phyloP scores from a whole-genome alignment of 2,888 invertebrate species.

The Trilocha varians region DNA sequence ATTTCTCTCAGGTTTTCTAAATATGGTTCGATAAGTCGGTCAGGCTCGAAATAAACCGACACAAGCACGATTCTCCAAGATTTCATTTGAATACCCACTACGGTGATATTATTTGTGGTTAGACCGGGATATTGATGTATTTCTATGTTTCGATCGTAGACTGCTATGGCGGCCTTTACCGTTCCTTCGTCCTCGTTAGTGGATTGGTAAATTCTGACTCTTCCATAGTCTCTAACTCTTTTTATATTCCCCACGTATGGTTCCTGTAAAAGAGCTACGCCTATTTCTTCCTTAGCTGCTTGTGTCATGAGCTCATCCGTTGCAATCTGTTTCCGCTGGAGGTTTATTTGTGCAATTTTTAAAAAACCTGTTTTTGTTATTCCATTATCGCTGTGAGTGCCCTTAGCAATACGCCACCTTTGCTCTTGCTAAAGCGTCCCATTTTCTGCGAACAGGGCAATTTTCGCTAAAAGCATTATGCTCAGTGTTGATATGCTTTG shows the following conservation, averaged over 20 bases:
- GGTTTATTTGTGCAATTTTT: no score
- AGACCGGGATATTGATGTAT: neutral
- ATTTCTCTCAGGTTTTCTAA: neutral
- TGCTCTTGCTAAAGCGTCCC: no score
- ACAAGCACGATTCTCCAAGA: conserved; percentile 1
- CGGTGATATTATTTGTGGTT: conserved; percentile 1
- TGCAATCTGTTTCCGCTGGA: no score
- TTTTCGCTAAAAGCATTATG: no score
- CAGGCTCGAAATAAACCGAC: conserved; percentile 8
- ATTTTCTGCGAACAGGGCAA: no score
- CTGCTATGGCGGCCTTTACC: conserved; percentile 4
- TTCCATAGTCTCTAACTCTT: neutral
- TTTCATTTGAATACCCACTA: neutral
- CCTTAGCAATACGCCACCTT: no score
- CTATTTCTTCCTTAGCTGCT: no score
- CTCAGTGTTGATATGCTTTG: no score
- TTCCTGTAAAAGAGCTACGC: conserved; percentile 5
- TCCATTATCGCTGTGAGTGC: no score
- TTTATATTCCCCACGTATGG: conserved; percentile 3
- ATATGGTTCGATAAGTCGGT: conserved; percentile 4
- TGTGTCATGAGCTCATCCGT: no score
- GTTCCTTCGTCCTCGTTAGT: neutral
- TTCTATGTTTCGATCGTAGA: conserved; percentile 1
- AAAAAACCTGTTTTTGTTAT: neutral
- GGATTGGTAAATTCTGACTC: conserved; percentile 4